Evolutionary conservation across 2,113 vertebrate species (phyloP).

Genomic region (Cinclus cinclus): DNA sequence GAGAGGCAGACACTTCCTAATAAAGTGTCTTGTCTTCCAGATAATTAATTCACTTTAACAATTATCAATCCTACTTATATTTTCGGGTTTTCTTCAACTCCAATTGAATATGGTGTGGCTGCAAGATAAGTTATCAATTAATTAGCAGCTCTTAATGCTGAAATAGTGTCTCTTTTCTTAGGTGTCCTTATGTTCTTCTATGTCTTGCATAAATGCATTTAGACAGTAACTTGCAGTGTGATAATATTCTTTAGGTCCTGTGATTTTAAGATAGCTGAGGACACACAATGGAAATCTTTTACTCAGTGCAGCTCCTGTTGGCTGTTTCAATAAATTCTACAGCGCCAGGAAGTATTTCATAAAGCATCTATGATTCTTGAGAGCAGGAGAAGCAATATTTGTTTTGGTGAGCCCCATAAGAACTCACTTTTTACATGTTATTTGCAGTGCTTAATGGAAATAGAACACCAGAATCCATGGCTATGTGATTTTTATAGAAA

Average conservation of each 20-base stretch:
- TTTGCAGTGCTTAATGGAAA: not conserved
- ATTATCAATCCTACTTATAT: not conserved
- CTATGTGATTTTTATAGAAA: not conserved
- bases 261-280: not conserved
- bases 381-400: too few species aligned
- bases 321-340: not conserved
- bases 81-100: not conserved
- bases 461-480: rapidly evolving
- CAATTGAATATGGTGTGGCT: not conserved
- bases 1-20: not conserved
- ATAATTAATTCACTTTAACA: not conserved
- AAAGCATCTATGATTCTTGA: not conserved
- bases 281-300: not conserved
- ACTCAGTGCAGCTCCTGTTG: not conserved
- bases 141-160: not conserved
- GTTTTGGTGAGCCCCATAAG: not conserved
- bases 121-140: not conserved
- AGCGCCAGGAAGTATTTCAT: not conserved
- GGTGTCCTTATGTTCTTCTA: not conserved
- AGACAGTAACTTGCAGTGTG: not conserved
- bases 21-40: not conserved
- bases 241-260: not conserved
- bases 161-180: not conserved
- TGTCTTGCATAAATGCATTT: not conserved
- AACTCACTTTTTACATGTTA: not conserved